Base-by-base conservation (phyloP, 2,888 invertebrate species). In the Choristoneura rosaceana region DNA sequence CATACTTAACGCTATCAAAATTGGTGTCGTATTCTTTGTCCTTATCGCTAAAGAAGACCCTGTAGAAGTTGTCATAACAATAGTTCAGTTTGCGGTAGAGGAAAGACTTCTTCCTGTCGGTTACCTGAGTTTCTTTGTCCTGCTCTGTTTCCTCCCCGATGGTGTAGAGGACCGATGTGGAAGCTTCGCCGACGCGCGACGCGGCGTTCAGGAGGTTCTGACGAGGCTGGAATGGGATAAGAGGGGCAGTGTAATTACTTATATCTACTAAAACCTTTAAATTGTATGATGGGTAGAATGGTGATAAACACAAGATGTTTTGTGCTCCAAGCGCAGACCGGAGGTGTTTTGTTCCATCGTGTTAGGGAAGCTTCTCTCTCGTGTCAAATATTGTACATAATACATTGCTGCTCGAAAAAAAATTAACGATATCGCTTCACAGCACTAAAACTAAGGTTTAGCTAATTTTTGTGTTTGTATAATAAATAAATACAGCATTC, bases 121-220 rank as follows among this genome's bases (percentile, higher is more conserved):
- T 91, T 94, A 94, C 94, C 95, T 96, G 97, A 0, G 97, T 95
- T 81, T 98, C 98, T 79, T 97, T 96, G 87, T 96, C 97, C 76
- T 97, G 96, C 14, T 96, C 96, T n/a, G 97, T 97, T 74, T 98
- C 98, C 82, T 98, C 98, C 15, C 98, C 98, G 87, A 99, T 99
- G 69, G 98, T 98, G 82, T 97, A 96, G 68, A 99, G 95, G 0
- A 99, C 98, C 82, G 97, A 97, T 63, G 98, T 98, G 73, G 99
- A 99, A 0, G 99, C 99, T 88, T 99, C 99, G 10, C 99, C 99
- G 62, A 99, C 98, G 75, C 98, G 96, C 14, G 98, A 98, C 0
- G 99, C 99, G 0, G 99, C 99, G 87, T 98, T 98, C 66, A 99
- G 95, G 45, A 99, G 95, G 86, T 96, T 98, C 92, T 99, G 99